A percentile compares a stretch with the other conserved stretches of the same genome.
Conservation (phyloP, 2,797 vertebrate species). For the Heliangelus exortis region DNA sequence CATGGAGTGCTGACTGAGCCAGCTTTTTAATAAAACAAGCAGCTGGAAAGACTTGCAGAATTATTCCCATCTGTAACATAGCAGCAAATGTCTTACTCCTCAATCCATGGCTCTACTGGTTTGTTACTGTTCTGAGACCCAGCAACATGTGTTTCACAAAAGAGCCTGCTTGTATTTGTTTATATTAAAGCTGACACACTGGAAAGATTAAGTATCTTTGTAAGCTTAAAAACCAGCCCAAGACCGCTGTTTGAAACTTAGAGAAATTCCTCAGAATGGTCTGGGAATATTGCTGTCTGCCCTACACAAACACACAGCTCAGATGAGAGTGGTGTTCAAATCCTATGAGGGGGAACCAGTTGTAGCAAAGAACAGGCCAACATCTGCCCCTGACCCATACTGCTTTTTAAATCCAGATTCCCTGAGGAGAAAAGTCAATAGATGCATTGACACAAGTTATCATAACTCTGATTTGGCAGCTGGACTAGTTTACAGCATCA, state of each 20-base stretch:
- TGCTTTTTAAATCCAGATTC: neutral
- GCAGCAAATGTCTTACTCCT: neutral
- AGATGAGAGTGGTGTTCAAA: neutral
- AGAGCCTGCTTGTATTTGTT: neutral
- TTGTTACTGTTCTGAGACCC: neutral
- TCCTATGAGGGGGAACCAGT: neutral
- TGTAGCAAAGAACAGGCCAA: neutral
- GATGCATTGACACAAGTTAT: neutral
- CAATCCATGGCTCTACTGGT: neutral
- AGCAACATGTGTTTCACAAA: neutral
- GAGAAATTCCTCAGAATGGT: neutral
- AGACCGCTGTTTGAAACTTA: neutral
- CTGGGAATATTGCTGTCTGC: neutral
- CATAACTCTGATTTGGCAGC: neutral
- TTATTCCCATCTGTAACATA: constrained; percentile 9
- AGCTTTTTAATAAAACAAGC: neutral
- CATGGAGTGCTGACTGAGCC: neutral
- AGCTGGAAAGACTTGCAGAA: neutral
- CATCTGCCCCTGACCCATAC: neutral
- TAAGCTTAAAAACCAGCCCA: neutral
- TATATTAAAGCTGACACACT: neutral
- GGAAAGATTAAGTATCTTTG: neutral
- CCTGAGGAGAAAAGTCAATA: neutral
- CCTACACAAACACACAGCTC: neutral
- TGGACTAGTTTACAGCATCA: neutral